These are phyloP conservation scores for Amphipoea lucens DNA, from an alignment of 2,888 invertebrate genomes.

Conservation along the genomic window DNA sequence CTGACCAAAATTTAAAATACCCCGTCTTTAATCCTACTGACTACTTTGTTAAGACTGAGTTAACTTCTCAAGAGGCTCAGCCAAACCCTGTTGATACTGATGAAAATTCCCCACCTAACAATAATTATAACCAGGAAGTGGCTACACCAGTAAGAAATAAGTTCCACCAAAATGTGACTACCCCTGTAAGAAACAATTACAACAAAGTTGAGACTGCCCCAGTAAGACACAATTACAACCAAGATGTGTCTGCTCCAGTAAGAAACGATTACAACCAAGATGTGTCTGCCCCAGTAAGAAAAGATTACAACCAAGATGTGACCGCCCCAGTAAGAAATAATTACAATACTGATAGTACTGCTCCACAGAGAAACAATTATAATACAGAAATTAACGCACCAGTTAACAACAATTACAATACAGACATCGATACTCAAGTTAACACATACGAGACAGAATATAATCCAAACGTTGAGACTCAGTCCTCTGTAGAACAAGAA, in stretches of 20 bases:
- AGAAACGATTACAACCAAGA: constrained; percentile 12
- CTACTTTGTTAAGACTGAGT: constrained; percentile 75
- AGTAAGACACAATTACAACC: constrained; percentile 24
- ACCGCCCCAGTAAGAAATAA: constrained; percentile 32
- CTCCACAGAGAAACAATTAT: constrained; percentile 44
- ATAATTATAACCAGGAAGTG: constrained; percentile 37
- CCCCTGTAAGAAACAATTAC: neutral
- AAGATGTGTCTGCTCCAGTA: constrained; percentile 19
- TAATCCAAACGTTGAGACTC: constrained; percentile 72
- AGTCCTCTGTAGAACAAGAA: constrained; percentile 69
- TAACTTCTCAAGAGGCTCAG: constrained; percentile 62
- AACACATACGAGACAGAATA: constrained; percentile 68
- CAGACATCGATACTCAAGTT: constrained; percentile 52
- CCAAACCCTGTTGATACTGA: constrained; percentile 57
- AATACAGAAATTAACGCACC: constrained; percentile 39
- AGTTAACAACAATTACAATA: constrained; percentile 54
- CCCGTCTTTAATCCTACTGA: constrained; percentile 78
- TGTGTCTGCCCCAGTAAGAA: neutral
- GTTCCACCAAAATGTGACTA: constrained; percentile 12
- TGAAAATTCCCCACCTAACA: constrained; percentile 44
- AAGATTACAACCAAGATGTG: constrained; percentile 18
- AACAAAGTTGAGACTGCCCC: neutral
- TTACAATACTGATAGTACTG: constrained; percentile 25
- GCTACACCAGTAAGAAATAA: constrained; percentile 15
- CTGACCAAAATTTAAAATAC: constrained; percentile 77